Percentiles rank a stretch among this genome's conserved stretches.
These are phyloP conservation scores for Athene noctua DNA, from an alignment of 2,113 vertebrate genomes.

Conservation along the genomic window DNA sequence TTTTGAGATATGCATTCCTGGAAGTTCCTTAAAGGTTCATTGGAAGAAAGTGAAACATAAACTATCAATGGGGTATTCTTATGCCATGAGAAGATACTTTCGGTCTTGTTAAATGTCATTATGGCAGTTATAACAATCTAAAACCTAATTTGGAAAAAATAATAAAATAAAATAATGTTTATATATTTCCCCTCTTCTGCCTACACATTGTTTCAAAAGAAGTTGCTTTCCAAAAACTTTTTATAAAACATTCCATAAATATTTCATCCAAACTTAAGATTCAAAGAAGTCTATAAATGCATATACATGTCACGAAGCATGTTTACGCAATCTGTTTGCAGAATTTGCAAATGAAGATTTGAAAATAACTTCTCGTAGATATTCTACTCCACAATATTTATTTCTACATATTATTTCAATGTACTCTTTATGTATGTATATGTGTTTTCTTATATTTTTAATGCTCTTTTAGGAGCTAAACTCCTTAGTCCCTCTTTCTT, in stretches of 20 bases:
- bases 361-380: background rate
- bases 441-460: background rate
- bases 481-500: background rate
- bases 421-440: background rate
- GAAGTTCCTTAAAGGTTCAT: background rate
- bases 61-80: background rate
- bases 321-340: background rate
- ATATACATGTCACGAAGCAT: background rate
- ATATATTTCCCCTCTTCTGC: background rate
- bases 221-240: background rate
- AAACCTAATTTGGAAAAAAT: background rate
- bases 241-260: background rate
- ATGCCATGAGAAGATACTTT: background rate
- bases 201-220: background rate
- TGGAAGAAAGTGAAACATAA: background rate
- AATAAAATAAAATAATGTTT: background rate
- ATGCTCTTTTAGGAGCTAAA: background rate
- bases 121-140: background rate
- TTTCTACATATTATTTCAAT: background rate
- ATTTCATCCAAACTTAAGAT: background rate
- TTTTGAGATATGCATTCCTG: background rate
- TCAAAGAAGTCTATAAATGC: background rate
- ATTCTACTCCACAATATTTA: background rate
- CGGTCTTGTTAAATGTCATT: background rate
- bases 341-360: background rate